Base-by-base conservation (phyloP, 2,888 invertebrate species). In the Rotaria macrura region DNA sequence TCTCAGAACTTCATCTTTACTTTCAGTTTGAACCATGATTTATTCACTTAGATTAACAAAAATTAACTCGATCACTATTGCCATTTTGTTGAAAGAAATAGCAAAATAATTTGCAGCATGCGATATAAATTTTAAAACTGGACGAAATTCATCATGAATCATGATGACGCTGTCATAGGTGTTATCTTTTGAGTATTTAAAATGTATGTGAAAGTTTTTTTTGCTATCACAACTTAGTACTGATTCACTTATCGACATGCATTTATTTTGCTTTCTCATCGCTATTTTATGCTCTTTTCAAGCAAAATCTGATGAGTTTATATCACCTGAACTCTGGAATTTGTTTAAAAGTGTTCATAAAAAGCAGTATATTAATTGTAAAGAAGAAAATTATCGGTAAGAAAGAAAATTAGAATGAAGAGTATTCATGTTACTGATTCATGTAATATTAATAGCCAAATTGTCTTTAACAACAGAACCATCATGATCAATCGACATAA, bases 401-500 rank as follows among this genome's bases (percentile, higher is more conserved):
- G 34, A 65, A 65, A 65, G 34, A 65, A 65, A 65, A 29, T 38
- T 65, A 17, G 65, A 7, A 65, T 34, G 20, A 65, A 34, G 38
- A 34, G 14, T 65, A 65, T 38, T 34, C n/a, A 17, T 65, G 12
- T 34, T 65, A 65, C 38, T 34, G n/a, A 65, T 20, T 65, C 20
- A 0, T 65, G 6, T 20, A 34, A 65, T 65, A 17, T 65, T 65
- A 34, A 17, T 65, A 65, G 65, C 38, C 65, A 9, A 65, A 65
- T 4, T 65, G 20, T 65, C 20, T 65, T 65, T 34, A 20, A 65
- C 14, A 34, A 34, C 5, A 34, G 65, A 65, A 20, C 38, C 9
- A 34, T 34, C 17, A 65, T 65, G 65, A 65, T 65, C n/a, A 65
- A 65, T 65, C 65, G 87, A 55, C 89, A 89, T 87, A 89, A 89